Evolutionary conservation across 2,113 vertebrate genomes (phyloP), one percentile per base, ranked within the genome.

Genomic region (Rhinichthys klamathensis): DNA sequence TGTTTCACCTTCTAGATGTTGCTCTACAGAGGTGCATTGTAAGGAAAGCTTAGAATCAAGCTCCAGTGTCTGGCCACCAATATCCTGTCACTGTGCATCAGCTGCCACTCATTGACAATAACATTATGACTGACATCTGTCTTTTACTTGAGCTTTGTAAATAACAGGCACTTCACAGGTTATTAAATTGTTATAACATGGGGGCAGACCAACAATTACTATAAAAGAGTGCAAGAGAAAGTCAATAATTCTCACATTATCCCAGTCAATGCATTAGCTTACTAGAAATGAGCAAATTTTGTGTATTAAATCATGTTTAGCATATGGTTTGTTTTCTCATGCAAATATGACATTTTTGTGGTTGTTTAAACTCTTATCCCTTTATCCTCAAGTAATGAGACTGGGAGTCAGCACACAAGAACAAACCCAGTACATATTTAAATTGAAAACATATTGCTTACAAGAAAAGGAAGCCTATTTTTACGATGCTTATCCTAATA

Each of bases 361-460:
- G 54, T 73, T 51, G 51, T 89, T 85, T 70, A 49, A 75, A 54
- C 75, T 67, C 72, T 23, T 23, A 56, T 56, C 54, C 54, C 18
- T 44, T 84, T 58, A 83, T 86, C 83, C 74, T 16, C 38, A 38
- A 60, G 54, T 84, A 88, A 88, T 87, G 80, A 88, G 65, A 32
- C 83, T 27, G 44, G 44, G 11, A 13, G 12, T 75, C n/a, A 51
- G 6, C 35, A 41, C 84, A 70, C 30, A 35, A 32, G 30, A 67
- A 32, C 15, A 67, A 32, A 6, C 6, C 27, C 30, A 16, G 65
- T 30, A 18, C 30, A 35, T 35, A 18, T 35, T 32, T 35, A 15
- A 65, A 65, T 30, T 30, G 11, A 25, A 63, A 63, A 25, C 2
- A 27, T 12, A 27, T 27, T 13, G 1, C n/a, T 25, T 61, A n/a